Base-by-base conservation (phyloP, 2,113 vertebrate species). In the Grammomys dolichurus region DNA sequence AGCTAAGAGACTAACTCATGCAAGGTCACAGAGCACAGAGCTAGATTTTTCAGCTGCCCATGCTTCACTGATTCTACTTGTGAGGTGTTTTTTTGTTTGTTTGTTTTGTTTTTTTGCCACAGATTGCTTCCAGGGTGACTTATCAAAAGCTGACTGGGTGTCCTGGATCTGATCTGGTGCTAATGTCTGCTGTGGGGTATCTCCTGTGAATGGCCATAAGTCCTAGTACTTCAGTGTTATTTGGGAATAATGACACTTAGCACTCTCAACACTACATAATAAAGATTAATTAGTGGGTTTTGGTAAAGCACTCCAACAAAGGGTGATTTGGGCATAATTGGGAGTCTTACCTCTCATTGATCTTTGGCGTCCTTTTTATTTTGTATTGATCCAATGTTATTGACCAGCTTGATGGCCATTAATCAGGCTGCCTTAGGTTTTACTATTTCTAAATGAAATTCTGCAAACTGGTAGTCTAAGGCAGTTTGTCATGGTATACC, bases 291-390 rank as follows among this genome's bases (percentile, higher is more conserved):
- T 97, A 94, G 90, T 95, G 48, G 73, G 80, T 93, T 56, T 89
- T 94, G 70, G 92, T 87, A 95, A 96, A 96, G 77, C 36, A 84
- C 63, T 97, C 93, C 76, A 69, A 10, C 92, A 65, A 77, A 48
- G 51, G 87, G 65, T 93, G 86, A 96, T 96, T 96, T 95, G 90
- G 82, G 70, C 24, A n/a, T 94, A 92, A 96, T 96, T 94, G 86
- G 75, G 81, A 91, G 60, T 87, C 84, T 96, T 95, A 92, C 75
- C 77, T 95, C 67, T 93, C 88, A 96, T 95, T 76, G 97, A 97
- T 93, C 82, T 95, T 70, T 31, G 76, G 63, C 73, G 96, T 90
- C 28, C 73, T 97, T 96, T 97, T 97, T 97, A 96, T 97, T 97
- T 97, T 91, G 90, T 84, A 97, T 95, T 91, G 96, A 97, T 81